phyloP scores from a whole-genome alignment of 2,113 vertebrate species.

The Myotis lucifugus region DNA sequence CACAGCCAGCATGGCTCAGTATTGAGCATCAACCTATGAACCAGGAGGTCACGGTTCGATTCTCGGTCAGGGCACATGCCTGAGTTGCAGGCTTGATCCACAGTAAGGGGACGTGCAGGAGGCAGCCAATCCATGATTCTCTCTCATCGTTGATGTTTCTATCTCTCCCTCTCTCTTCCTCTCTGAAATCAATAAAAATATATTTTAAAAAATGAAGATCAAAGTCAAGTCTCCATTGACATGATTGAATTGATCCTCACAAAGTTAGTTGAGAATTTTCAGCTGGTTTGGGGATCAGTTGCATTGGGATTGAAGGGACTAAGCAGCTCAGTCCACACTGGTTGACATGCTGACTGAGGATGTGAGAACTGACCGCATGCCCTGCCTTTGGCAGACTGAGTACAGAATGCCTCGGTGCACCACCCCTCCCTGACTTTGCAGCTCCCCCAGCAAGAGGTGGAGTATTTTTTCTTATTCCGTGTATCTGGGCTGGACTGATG shows the following conservation, averaged over 20 bases:
- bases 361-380: neutral
- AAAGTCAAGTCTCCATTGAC: neutral
- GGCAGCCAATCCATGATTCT: no score
- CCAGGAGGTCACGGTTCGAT: no score
- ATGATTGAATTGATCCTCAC: neutral
- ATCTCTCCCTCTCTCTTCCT: no score
- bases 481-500: neutral
- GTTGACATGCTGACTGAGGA: neutral
- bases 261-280: neutral
- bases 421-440: neutral
- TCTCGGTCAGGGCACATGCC: no score
- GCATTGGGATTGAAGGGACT: neutral
- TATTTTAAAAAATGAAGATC: neutral
- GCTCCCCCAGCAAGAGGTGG: neutral
- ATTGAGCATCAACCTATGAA: no score
- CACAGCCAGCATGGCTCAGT: no score
- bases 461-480: neutral
- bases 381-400: neutral
- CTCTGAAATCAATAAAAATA: no score
- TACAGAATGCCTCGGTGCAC: accelerated
- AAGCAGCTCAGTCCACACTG: accelerated
- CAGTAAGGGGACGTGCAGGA: no score
- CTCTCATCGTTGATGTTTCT: no score
- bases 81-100: no score
- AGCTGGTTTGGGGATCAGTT: neutral